Percentiles rank a stretch among this genome's conserved stretches.
Evolutionary conservation across 2,797 vertebrate genomes (phyloP).

Genomic region (Gambusia yucatana): DNA sequence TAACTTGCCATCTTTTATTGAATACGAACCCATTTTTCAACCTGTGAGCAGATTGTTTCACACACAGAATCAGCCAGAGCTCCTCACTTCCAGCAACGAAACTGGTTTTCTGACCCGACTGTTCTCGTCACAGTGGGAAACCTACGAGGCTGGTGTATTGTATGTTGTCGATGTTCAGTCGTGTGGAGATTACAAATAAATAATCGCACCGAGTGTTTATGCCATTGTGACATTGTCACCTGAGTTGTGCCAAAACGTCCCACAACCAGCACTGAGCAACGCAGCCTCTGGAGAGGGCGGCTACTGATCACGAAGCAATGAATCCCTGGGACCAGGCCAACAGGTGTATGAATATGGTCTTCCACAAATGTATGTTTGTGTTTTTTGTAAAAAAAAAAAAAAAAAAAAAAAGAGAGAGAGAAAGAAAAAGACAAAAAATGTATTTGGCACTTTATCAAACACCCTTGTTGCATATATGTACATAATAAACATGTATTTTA

Average conservation of each 20-base stretch:
- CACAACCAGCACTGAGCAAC: constrained; percentile 62
- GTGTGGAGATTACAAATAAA: constrained; percentile 28
- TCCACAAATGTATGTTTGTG: constrained; percentile 61
- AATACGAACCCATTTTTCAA: constrained; percentile 29
- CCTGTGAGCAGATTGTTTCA: constrained; percentile 24
- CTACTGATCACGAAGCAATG: constrained; percentile 68
- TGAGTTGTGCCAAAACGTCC: constrained; percentile 57
- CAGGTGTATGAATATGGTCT: constrained; percentile 66
- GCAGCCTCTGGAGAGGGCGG: constrained; percentile 32
- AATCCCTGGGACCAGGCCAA: constrained; percentile 65
- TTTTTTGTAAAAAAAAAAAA: constrained; percentile 57
- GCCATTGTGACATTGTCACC: constrained; percentile 40
- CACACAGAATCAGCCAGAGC: constrained; percentile 33
- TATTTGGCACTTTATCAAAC: constrained; percentile 80
- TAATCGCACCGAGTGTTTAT: constrained; percentile 36
- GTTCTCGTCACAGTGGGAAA: constrained; percentile 21
- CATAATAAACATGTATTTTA: constrained; percentile 81
- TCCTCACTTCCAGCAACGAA: constrained; percentile 38
- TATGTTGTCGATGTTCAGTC: constrained; percentile 51
- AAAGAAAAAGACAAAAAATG: constrained; percentile 13
- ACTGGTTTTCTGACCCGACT: constrained; percentile 50
- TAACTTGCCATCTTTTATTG: constrained; percentile 56
- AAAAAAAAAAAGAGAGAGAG: constrained; percentile 3
- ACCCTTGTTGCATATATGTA: constrained; percentile 77
- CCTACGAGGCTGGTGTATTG: constrained; percentile 34